These are phyloP conservation scores for Enteromius paludinosus DNA, from an alignment of 2,797 vertebrate genomes.

Conservation along the genomic window DNA sequence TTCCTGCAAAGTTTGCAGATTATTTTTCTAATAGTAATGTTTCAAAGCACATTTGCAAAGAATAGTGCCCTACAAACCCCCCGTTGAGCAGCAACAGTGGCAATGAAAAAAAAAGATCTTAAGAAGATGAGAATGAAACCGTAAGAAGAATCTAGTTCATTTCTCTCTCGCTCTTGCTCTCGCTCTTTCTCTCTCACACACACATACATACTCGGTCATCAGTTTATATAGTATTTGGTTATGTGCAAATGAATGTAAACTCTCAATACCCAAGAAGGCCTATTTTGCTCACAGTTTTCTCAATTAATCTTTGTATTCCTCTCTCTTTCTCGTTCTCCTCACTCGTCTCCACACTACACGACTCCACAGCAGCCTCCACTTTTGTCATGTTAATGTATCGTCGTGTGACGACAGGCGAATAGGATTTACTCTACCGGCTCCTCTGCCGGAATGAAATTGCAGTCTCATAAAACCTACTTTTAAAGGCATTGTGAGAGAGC, in stretches of 20 bases:
- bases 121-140: conserved; percentile 1
- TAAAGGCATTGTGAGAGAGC: conserved; percentile 80
- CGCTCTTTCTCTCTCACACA: background rate
- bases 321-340: background rate
- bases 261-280: background rate
- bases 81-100: background rate
- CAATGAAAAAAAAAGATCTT: conserved; percentile 6
- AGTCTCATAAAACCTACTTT: conserved; percentile 83
- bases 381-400: conserved; percentile 84
- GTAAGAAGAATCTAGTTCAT: background rate
- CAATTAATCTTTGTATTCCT: conserved; percentile 22
- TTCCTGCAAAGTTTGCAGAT: background rate
- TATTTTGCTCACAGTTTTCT: conserved; percentile 12
- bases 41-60: conserved; percentile 8
- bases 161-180: background rate
- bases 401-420: conserved; percentile 78
- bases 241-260: conserved; percentile 12
- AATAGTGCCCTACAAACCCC: background rate
- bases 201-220: background rate
- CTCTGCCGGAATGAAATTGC: conserved; percentile 80
- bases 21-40: background rate
- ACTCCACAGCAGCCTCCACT: conserved; percentile 70
- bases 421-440: conserved; percentile 80
- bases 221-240: background rate
- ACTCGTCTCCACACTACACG: conserved; percentile 55